Conservation (phyloP, 2,888 invertebrate species). For the Chydorus sphaericus region DNA sequence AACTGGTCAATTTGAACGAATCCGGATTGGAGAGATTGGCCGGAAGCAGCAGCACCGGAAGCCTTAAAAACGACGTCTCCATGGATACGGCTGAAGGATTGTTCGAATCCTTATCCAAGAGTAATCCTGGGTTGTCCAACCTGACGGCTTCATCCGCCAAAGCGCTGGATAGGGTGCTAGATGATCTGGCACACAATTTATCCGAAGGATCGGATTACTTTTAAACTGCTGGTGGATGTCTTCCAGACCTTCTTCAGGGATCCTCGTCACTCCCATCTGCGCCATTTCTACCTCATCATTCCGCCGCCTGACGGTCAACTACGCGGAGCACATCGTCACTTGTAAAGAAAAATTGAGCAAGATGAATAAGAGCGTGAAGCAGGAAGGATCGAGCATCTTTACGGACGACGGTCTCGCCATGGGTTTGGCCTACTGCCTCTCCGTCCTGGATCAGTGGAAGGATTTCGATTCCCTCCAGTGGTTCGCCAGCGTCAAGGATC, state of each 20-base stretch:
- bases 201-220: slow-evolving; percentile 79
- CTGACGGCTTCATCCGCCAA: slow-evolving; percentile 37
- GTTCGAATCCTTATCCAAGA: slow-evolving; percentile 2
- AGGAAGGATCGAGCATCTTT: slow-evolving; percentile 58
- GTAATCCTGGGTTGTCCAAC: slow-evolving; percentile 11
- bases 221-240: slow-evolving; percentile 73
- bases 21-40: not conserved
- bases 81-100: slow-evolving; percentile 3
- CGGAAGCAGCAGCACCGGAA: not conserved
- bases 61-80: not conserved
- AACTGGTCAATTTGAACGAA: slow-evolving; percentile 18
- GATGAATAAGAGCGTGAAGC: slow-evolving; percentile 57
- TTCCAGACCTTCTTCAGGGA: slow-evolving; percentile 80
- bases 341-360: slow-evolving; percentile 86
- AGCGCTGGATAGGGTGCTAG: slow-evolving; percentile 60
- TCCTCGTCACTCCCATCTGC: slow-evolving; percentile 70
- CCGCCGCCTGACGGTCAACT: slow-evolving; percentile 89
- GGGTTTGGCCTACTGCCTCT: slow-evolving; percentile 77
- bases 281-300: slow-evolving; percentile 81
- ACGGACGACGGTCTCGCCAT: slow-evolving; percentile 98
- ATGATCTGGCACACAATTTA: slow-evolving; percentile 64
- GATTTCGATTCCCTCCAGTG: slow-evolving; percentile 88
- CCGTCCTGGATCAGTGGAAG: slow-evolving; percentile 67
- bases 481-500: slow-evolving; percentile 76
- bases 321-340: slow-evolving; percentile 79